Percentiles rank a stretch among this genome's conserved stretches.
These are phyloP conservation scores for Periplaneta americana DNA, from an alignment of 1,140 invertebrate genomes.

Conservation along the genomic window DNA sequence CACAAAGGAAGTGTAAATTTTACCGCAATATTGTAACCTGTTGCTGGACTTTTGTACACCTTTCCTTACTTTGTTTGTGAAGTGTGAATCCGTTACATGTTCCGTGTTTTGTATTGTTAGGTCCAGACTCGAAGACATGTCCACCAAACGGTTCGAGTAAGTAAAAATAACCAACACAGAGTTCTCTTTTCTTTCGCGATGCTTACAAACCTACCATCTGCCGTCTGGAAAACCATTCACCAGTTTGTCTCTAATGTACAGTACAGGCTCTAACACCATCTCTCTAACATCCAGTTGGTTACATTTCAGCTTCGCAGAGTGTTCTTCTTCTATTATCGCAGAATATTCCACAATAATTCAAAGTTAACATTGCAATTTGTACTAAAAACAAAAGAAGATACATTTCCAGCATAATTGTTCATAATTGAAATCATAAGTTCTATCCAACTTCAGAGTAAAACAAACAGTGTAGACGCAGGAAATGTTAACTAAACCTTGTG, in stretches of 20 bases:
- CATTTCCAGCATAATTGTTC: too few relatives aligned
- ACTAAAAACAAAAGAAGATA: too few relatives aligned
- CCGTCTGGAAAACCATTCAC: background rate
- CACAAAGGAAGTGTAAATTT: background rate
- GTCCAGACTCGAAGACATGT: conserved; percentile 43
- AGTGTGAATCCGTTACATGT: background rate
- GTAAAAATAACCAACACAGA: conserved; percentile 22
- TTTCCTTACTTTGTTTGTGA: background rate
- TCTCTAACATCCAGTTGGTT: background rate
- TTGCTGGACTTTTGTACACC: background rate
- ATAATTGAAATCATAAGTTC: too few relatives aligned
- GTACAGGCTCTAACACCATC: background rate
- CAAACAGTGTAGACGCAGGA: too few relatives aligned
- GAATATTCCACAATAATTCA: background rate
- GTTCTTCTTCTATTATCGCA: background rate
- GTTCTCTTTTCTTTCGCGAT: background rate
- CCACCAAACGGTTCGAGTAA: conserved; percentile 41
- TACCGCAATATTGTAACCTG: background rate
- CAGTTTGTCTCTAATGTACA: background rate
- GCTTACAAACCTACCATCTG: background rate
- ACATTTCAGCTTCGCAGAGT: background rate
- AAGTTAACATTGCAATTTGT: too few relatives aligned
- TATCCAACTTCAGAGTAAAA: too few relatives aligned
- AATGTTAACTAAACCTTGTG: too few relatives aligned
- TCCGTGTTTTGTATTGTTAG: conserved; percentile 27